Evolutionary conservation across 1,140 invertebrate genomes (phyloP).

Genomic region (Plodia interpunctella): DNA sequence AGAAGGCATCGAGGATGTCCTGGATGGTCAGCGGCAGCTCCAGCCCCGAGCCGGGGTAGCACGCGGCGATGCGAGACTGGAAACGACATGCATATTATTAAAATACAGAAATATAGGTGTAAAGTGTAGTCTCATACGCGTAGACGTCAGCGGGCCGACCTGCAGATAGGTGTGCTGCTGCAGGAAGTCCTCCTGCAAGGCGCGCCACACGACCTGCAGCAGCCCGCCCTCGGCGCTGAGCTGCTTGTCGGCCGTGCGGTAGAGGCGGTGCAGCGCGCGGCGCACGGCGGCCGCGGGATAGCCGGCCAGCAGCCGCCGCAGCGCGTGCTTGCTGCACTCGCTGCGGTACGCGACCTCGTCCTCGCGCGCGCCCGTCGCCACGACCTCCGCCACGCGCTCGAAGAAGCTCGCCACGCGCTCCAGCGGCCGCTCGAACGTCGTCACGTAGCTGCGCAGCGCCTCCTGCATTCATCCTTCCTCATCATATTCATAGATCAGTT

Average conservation of each 20-base stretch:
- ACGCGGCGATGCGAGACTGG: slow-evolving; percentile 94
- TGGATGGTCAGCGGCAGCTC: slow-evolving; percentile 96
- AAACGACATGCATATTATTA: slow-evolving; percentile 79
- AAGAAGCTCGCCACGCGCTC: slow-evolving; percentile 96
- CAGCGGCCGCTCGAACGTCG: slow-evolving; percentile 94
- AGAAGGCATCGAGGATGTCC: slow-evolving; percentile 97
- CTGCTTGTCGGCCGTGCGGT: slow-evolving; percentile 98
- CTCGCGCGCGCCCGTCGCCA: slow-evolving; percentile 95
- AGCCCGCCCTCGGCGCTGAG: slow-evolving; percentile 97
- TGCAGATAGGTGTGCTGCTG: slow-evolving; percentile 97
- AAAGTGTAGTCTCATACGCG: no score
- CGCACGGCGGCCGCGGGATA: slow-evolving; percentile 93
- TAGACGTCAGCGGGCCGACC: no score
- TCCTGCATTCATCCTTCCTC: no score
- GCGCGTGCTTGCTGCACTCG: slow-evolving; percentile 97
- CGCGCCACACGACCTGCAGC: slow-evolving; percentile 98
- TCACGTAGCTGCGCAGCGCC: slow-evolving; percentile 94
- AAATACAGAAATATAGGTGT: no score
- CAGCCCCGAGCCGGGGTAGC: slow-evolving; percentile 97
- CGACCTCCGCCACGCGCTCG: slow-evolving; percentile 93
- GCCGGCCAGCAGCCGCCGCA: slow-evolving; percentile 95
- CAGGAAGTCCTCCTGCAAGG: slow-evolving; percentile 99
- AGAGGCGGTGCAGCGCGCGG: slow-evolving; percentile 95
- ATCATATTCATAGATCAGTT: no score
- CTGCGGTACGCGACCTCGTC: slow-evolving; percentile 99